Evolutionary conservation across 2,113 vertebrate species (phyloP).

Genomic region (Dipodomys spectabilis): DNA sequence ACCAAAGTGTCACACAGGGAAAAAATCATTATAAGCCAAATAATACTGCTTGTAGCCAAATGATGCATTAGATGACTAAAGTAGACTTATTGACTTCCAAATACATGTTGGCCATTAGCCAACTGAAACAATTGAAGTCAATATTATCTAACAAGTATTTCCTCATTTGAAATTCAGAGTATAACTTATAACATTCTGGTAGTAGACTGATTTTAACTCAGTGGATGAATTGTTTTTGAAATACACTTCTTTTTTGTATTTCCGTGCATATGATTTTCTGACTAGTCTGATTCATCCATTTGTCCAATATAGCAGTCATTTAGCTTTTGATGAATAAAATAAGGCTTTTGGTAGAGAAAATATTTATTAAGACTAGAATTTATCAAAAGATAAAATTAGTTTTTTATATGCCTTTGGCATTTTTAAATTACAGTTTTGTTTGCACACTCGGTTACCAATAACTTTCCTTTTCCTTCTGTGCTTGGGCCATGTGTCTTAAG

Average conservation of each 20-base stretch:
- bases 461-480: not conserved
- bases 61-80: conserved; percentile 50
- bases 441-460: not conserved
- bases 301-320: conserved; percentile 12
- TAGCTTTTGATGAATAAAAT: conserved; percentile 50
- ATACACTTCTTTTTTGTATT: conserved; percentile 50
- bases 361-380: conserved; percentile 25
- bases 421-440: not conserved
- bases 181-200: conserved; percentile 29
- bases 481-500: not conserved
- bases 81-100: conserved; percentile 52
- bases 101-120: conserved; percentile 46
- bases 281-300: conserved; percentile 52
- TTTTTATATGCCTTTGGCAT: conserved; percentile 1
- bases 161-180: conserved; percentile 65
- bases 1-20: conserved; percentile 31
- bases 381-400: conserved; percentile 43
- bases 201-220: conserved; percentile 60
- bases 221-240: conserved; percentile 54
- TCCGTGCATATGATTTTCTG: not conserved
- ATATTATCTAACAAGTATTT: conserved; percentile 38
- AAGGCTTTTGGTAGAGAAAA: conserved; percentile 39
- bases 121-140: conserved; percentile 28
- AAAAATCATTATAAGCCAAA: conserved; percentile 39
- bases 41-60: conserved; percentile 49